phyloP scores from a whole-genome alignment of 2,888 invertebrate genomes.

The Synanthedon andrenaeformis region DNA sequence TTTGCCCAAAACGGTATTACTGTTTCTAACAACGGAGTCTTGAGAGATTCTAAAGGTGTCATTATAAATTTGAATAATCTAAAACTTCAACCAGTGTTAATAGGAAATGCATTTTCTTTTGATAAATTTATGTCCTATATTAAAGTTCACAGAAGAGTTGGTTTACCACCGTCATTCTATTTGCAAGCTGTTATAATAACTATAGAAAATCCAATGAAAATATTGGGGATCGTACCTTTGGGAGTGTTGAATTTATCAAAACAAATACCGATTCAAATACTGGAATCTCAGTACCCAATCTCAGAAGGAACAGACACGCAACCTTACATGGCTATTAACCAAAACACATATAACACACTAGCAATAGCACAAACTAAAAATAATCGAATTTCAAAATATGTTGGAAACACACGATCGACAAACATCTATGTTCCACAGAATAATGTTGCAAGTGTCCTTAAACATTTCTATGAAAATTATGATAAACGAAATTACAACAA shows the following conservation, averaged over 20 bases:
- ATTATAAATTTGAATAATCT: conserved; percentile 22
- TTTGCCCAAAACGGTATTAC: conserved; percentile 25
- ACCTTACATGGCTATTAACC: background rate
- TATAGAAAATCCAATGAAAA: conserved; percentile 23
- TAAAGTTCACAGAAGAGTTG: background rate
- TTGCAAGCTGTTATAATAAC: conserved; percentile 32
- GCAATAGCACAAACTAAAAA: background rate
- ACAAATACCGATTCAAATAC: background rate
- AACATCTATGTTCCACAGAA: background rate
- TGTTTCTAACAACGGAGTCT: conserved; percentile 18
- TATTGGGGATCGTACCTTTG: conserved; percentile 37
- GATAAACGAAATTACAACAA: too few relatives aligned
- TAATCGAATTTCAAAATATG: background rate
- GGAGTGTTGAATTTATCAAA: conserved; percentile 15
- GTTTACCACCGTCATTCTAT: conserved; percentile 17
- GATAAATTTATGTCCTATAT: conserved; percentile 10
- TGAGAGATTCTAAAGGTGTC: conserved; percentile 23
- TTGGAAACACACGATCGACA: background rate
- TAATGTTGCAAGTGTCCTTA: background rate
- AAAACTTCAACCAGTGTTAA: conserved; percentile 29
- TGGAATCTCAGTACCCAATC: background rate
- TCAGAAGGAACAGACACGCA: background rate
- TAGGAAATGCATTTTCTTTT: conserved; percentile 26
- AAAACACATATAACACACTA: too few relatives aligned
- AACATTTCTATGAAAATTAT: background rate